A percentile compares a stretch with the other conserved stretches of the same genome.
phyloP scores from a whole-genome alignment of 1,140 invertebrate genomes.

The Drosophila pandora region DNA sequence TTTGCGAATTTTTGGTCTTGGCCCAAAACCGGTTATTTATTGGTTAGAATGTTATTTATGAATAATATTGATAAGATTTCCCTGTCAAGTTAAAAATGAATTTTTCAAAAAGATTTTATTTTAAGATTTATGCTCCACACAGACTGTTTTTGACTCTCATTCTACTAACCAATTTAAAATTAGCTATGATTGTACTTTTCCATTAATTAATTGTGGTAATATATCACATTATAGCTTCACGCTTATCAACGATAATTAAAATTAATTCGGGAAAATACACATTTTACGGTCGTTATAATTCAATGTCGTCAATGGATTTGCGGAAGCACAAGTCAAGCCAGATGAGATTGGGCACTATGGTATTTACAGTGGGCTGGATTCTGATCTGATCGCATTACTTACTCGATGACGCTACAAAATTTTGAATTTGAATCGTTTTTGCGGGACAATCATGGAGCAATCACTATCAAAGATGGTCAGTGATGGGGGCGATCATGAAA shows the following conservation, averaged over 20 bases:
- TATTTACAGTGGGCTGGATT: slow-evolving; percentile 30
- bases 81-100: slow-evolving; percentile 7
- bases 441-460: not conserved
- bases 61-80: too few relatives aligned
- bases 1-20: not conserved
- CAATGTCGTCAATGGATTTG: slow-evolving; percentile 7
- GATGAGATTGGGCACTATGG: slow-evolving; percentile 6
- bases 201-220: slow-evolving; percentile 30
- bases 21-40: not conserved
- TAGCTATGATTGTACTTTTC: slow-evolving; percentile 19
- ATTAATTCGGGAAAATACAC: slow-evolving; percentile 17
- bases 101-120: not conserved
- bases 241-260: slow-evolving; percentile 5
- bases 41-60: not conserved
- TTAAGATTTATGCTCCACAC: slow-evolving; percentile 9
- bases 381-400: slow-evolving; percentile 24
- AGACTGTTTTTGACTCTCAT: slow-evolving; percentile 5
- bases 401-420: slow-evolving; percentile 39
- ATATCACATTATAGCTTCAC: slow-evolving; percentile 24
- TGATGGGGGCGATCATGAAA: slow-evolving; percentile 25
- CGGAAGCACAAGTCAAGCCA: slow-evolving; percentile 26
- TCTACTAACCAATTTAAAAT: slow-evolving; percentile 14
- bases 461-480: slow-evolving; percentile 16
- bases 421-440: not conserved
- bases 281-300: slow-evolving; percentile 27